These are phyloP conservation scores for Aselliscus stoliczkanus DNA, from an alignment of 2,797 vertebrate genomes.

Conservation along the genomic window DNA sequence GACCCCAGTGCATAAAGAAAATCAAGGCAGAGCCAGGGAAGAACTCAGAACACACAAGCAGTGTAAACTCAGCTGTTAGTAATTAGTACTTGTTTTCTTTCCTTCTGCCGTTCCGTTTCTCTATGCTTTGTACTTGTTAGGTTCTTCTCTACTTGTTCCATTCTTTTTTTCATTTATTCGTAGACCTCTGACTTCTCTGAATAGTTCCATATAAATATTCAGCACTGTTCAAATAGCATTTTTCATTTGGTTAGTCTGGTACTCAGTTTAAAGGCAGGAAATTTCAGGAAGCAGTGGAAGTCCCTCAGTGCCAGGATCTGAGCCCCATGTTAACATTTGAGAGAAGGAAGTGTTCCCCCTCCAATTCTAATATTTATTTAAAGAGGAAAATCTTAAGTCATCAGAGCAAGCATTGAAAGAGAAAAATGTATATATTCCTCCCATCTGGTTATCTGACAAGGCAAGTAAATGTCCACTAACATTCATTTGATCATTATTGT, in stretches of 20 bases:
- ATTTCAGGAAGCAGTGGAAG: background rate
- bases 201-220: background rate
- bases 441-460: background rate
- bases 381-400: slow-evolving; percentile 18
- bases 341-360: background rate
- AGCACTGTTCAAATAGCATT: background rate
- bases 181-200: background rate
- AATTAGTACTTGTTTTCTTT: background rate
- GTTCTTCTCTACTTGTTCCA: background rate
- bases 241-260: background rate
- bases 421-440: background rate
- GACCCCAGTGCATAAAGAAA: background rate
- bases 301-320: background rate
- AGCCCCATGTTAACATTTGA: background rate
- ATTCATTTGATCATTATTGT: background rate
- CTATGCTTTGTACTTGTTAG: background rate
- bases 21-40: background rate
- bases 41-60: background rate
- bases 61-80: background rate
- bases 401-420: background rate
- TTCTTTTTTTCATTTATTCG: background rate
- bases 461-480: background rate
- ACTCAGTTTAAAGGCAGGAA: background rate
- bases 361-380: background rate
- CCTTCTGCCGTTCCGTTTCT: background rate